phyloP scores from a whole-genome alignment of 1,140 invertebrate species.

The Euglossa dilemma region DNA sequence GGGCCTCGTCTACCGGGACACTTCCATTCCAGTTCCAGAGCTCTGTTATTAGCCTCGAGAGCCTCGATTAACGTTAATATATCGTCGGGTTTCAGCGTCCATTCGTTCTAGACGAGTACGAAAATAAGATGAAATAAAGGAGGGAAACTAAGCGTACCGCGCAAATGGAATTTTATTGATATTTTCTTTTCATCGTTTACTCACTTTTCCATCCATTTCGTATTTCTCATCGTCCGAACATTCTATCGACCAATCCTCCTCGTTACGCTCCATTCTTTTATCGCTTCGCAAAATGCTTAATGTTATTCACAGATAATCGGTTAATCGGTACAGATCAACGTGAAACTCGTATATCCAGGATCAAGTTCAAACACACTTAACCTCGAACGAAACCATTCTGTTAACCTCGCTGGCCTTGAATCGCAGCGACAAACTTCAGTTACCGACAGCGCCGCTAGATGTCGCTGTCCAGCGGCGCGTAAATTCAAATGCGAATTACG shows the following conservation, averaged over 20 bases:
- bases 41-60: constrained; percentile 82
- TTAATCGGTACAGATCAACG: not conserved
- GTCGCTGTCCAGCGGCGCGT: not conserved
- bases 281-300: not conserved
- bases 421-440: not conserved
- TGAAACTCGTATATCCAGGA: not conserved
- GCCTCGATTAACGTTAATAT: constrained; percentile 84
- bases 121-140: not conserved
- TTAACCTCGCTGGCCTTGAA: not conserved
- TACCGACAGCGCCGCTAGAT: not conserved
- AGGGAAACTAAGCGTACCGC: not conserved
- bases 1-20: constrained; percentile 85
- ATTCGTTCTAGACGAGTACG: constrained; percentile 71
- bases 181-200: not conserved
- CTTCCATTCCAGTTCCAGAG: constrained; percentile 85
- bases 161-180: not conserved
- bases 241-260: constrained; percentile 83
- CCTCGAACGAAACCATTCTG: not conserved
- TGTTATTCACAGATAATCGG: too few relatives aligned
- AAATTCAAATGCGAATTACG: not conserved
- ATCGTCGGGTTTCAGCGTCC: constrained; percentile 80
- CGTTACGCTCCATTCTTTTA: constrained; percentile 80
- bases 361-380: not conserved
- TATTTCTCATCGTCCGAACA: constrained; percentile 86
- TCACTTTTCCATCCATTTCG: constrained; percentile 76